phyloP scores from a whole-genome alignment of 2,888 invertebrate genomes.

The Ormyrus labotus region DNA sequence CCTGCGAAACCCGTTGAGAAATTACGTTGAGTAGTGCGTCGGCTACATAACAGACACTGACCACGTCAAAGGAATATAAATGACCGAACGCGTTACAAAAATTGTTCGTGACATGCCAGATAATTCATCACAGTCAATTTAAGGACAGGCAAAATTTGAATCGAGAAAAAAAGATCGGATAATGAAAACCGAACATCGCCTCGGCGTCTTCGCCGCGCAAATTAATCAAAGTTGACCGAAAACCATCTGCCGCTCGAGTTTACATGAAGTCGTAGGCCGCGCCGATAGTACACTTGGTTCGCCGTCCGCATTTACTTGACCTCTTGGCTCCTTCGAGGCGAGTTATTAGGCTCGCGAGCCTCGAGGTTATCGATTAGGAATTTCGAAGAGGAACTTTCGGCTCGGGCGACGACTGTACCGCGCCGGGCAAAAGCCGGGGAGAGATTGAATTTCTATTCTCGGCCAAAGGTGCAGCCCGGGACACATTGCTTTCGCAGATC shows the following conservation, averaged over 20 bases:
- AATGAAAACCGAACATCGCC: no score
- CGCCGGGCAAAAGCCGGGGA: conserved; percentile 22
- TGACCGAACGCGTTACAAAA: conserved; percentile 18
- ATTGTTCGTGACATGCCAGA: neutral
- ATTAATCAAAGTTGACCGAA: conserved; percentile 62
- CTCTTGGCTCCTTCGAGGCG: conserved; percentile 50
- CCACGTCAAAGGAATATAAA: conserved; percentile 17
- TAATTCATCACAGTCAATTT: conserved; percentile 25
- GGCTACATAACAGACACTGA: neutral
- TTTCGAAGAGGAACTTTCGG: conserved; percentile 56
- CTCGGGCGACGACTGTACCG: conserved; percentile 7
- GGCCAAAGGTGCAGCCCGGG: conserved; percentile 13
- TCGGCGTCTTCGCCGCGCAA: conserved; percentile 7
- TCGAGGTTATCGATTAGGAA: conserved; percentile 64
- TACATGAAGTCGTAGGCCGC: conserved; percentile 49
- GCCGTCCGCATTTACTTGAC: neutral
- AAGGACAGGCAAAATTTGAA: neutral
- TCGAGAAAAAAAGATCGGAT: no score
- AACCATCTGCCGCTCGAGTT: conserved; percentile 57
- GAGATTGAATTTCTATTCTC: conserved; percentile 57
- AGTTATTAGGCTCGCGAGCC: conserved; percentile 33
- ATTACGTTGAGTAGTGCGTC: neutral
- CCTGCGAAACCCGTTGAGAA: neutral
- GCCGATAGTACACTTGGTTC: neutral
- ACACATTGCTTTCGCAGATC: conserved; percentile 60